Evolutionary conservation across 2,888 invertebrate species (phyloP).

Genomic region (Ceramica pisi): DNA sequence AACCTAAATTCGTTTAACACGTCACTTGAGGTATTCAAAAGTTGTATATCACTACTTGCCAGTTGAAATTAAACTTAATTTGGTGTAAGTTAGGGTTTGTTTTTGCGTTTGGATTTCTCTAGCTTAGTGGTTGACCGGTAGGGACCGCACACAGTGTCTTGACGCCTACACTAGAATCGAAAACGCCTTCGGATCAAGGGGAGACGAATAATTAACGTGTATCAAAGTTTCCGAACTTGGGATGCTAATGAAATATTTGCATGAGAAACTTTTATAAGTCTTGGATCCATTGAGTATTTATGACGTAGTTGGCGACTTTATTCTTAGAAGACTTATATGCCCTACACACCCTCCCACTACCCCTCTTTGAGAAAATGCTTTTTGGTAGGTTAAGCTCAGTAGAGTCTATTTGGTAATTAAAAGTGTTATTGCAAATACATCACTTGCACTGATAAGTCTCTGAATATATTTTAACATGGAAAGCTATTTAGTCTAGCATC

Average conservation of each 20-base stretch:
- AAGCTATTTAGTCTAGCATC: too few species aligned
- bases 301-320: constrained; percentile 28
- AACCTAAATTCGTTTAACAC: constrained; percentile 64
- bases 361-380: neutral
- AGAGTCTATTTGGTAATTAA: neutral
- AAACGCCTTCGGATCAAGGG: constrained; percentile 77
- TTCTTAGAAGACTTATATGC: neutral
- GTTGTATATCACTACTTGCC: constrained; percentile 55
- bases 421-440: neutral
- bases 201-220: constrained; percentile 76
- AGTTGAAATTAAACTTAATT: constrained; percentile 65
- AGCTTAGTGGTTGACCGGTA: constrained; percentile 73
- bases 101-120: constrained; percentile 63
- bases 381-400: neutral
- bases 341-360: too few species aligned
- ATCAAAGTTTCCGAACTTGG: constrained; percentile 68
- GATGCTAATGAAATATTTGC: constrained; percentile 64
- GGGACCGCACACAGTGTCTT: constrained; percentile 83
- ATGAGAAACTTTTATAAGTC: constrained; percentile 57
- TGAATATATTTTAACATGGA: too few species aligned
- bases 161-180: constrained; percentile 83
- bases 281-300: constrained; percentile 47
- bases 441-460: neutral
- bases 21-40: constrained; percentile 68
- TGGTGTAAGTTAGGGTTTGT: constrained; percentile 52